A percentile compares a stretch with the other conserved stretches of the same genome.
These are phyloP conservation scores for Trichogramma evanescens DNA, from an alignment of 2,888 invertebrate genomes.

Conservation along the genomic window DNA sequence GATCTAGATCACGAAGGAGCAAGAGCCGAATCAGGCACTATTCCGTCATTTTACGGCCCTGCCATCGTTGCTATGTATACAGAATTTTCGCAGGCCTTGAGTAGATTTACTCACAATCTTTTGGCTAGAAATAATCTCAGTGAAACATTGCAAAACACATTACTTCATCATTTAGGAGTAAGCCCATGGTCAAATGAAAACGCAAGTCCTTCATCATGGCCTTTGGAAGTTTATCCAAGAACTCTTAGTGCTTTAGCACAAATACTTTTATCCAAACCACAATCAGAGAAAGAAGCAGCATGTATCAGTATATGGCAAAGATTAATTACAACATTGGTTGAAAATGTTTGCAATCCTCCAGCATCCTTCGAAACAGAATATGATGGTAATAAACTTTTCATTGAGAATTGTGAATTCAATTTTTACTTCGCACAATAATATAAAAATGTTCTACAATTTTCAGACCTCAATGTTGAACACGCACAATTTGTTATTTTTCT, in stretches of 20 bases:
- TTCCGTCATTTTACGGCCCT: constrained; percentile 67
- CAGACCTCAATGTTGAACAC: constrained; percentile 92
- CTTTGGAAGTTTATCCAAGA: constrained; percentile 70
- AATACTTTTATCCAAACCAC: constrained; percentile 71
- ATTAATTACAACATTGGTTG: constrained; percentile 79
- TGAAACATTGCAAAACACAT: constrained; percentile 62
- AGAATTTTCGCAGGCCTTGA: constrained; percentile 70
- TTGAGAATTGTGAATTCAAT: background rate
- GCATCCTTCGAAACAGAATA: constrained; percentile 62
- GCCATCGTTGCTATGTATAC: constrained; percentile 65
- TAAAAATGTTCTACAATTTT: constrained; percentile 27
- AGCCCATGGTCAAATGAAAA: constrained; percentile 63
- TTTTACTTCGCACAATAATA: background rate
- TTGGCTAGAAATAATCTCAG: constrained; percentile 64
- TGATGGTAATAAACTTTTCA: constrained; percentile 53
- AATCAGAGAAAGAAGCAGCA: constrained; percentile 80
- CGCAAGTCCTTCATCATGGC: constrained; percentile 59
- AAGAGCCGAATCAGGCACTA: constrained; percentile 70
- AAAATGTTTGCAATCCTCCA: constrained; percentile 67
- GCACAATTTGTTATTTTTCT: constrained; percentile 86
- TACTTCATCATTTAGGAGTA: constrained; percentile 68
- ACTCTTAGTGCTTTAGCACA: constrained; percentile 72
- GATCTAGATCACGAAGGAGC: constrained; percentile 88
- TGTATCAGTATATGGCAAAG: constrained; percentile 90
- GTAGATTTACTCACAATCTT: constrained; percentile 70